phyloP scores from a whole-genome alignment of 2,888 invertebrate species.

The Leptinotarsa tumamoca region DNA sequence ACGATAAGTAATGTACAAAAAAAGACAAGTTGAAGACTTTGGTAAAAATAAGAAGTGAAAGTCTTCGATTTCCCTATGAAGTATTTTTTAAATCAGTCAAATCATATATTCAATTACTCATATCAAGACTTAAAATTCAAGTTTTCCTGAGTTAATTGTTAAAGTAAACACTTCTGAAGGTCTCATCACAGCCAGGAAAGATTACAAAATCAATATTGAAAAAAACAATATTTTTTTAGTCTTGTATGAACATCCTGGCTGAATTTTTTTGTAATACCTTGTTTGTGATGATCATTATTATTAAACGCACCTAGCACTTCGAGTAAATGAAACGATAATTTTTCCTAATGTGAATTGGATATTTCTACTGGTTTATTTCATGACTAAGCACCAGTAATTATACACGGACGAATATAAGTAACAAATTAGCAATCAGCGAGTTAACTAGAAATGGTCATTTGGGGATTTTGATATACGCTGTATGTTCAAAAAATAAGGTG shows the following conservation, averaged over 20 bases:
- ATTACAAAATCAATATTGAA: not conserved
- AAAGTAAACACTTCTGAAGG: too few species aligned
- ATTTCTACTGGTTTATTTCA: not conserved
- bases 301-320: not conserved
- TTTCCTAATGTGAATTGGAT: not conserved
- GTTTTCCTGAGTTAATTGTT: too few species aligned
- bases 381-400: constrained; percentile 3
- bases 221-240: not conserved
- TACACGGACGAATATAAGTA: not conserved
- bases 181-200: not conserved
- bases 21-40: too few species aligned
- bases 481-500: not conserved
- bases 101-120: too few species aligned
- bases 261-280: not conserved
- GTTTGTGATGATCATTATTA: not conserved
- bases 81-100: too few species aligned
- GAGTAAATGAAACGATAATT: not conserved
- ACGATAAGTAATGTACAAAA: too few species aligned
- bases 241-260: not conserved
- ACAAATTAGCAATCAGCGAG: not conserved
- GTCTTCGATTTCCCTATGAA: too few species aligned
- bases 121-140: too few species aligned
- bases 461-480: not conserved
- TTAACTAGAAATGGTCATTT: not conserved
- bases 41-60: too few species aligned